A percentile compares a stretch with the other conserved stretches of the same genome.
Conservation (phyloP, 2,888 invertebrate genomes). For the Drosophila sordidula region DNA sequence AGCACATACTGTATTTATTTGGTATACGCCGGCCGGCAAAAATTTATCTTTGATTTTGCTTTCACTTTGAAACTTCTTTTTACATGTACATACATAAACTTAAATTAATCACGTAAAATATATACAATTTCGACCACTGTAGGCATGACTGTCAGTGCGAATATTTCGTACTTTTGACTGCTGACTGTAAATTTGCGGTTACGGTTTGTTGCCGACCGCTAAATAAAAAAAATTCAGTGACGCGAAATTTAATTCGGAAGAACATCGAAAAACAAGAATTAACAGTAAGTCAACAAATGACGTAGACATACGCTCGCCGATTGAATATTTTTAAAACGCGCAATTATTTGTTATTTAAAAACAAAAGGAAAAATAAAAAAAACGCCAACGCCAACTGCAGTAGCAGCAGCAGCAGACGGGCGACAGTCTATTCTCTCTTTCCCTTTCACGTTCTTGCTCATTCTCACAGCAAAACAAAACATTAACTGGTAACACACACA, state of each 20-base stretch:
- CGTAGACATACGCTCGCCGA: slow-evolving; percentile 30
- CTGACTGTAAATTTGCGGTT: slow-evolving; percentile 28
- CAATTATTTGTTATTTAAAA: slow-evolving; percentile 53
- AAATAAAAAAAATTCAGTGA: slow-evolving; percentile 31
- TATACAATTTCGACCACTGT: slow-evolving; percentile 32
- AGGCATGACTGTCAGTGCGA: slow-evolving; percentile 8
- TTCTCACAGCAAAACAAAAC: slow-evolving; percentile 77
- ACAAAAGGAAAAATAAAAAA: slow-evolving; percentile 34
- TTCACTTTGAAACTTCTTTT: slow-evolving; percentile 23
- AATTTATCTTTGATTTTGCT: slow-evolving; percentile 11
- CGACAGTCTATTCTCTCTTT: slow-evolving; percentile 32
- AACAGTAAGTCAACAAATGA: slow-evolving; percentile 32
- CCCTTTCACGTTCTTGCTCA: slow-evolving; percentile 34
- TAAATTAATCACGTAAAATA: slow-evolving; percentile 18
- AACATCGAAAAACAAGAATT: slow-evolving; percentile 13
- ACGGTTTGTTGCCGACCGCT: slow-evolving; percentile 41
- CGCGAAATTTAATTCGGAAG: slow-evolving; percentile 40
- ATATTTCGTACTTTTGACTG: slow-evolving; percentile 10
- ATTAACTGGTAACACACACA: slow-evolving; percentile 58
- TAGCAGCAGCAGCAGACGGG: slow-evolving; percentile 11
- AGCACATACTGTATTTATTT: neutral
- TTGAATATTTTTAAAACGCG: slow-evolving; percentile 51
- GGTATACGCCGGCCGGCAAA: slow-evolving; percentile 47
- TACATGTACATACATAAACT: neutral
- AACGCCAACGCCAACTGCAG: slow-evolving; percentile 54